A percentile compares a stretch with the other conserved stretches of the same genome.
These are phyloP conservation scores for Mobula birostris DNA, from an alignment of 2,113 vertebrate genomes.

Conservation along the genomic window DNA sequence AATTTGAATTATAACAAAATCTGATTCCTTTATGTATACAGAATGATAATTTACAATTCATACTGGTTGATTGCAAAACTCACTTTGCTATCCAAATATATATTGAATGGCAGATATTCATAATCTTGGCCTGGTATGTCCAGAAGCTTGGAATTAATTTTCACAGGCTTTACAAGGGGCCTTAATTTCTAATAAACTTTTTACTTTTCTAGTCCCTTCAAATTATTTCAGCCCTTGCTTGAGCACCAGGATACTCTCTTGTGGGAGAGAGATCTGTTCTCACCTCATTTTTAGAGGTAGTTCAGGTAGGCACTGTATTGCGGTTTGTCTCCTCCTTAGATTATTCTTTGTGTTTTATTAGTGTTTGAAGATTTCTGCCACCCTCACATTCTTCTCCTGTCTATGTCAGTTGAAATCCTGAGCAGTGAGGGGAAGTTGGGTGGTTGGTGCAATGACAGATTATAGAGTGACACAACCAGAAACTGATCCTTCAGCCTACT, in stretches of 20 bases:
- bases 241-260: not conserved
- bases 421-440: not conserved
- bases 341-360: not conserved
- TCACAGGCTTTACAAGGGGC: not conserved
- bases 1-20: constrained; percentile 33
- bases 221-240: not conserved
- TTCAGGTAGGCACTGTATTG: not conserved
- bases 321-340: not conserved
- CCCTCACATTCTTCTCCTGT: not conserved
- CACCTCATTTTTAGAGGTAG: not conserved
- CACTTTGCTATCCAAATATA: not conserved
- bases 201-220: not conserved
- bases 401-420: not conserved
- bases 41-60: constrained; percentile 15
- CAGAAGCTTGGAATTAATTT: not conserved
- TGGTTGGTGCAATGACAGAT: not conserved
- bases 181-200: not conserved
- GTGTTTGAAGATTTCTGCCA: not conserved
- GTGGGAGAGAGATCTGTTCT: not conserved
- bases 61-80: not conserved
- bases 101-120: not conserved
- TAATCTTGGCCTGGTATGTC: not conserved
- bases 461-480: not conserved
- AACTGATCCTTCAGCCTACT: too few species aligned
- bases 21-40: constrained; percentile 19